Percentiles rank a stretch among this genome's conserved stretches.
Evolutionary conservation across 2,113 vertebrate species (phyloP).

Genomic region (Ascaphus truei): DNA sequence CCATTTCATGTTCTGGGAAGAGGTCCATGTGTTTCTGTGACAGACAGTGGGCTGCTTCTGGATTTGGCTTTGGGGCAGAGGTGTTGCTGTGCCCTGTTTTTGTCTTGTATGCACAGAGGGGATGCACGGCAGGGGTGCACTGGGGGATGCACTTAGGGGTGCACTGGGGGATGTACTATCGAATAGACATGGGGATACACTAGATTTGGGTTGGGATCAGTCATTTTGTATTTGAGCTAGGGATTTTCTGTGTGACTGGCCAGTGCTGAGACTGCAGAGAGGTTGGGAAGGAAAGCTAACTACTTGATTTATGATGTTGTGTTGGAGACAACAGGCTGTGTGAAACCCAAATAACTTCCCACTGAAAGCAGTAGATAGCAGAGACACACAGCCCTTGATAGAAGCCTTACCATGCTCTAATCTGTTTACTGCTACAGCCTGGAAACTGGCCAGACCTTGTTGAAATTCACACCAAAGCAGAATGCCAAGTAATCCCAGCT

Average conservation of each 20-base stretch:
- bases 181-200: too few species aligned
- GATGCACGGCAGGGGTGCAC: background rate
- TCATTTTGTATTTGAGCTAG: background rate
- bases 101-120: background rate
- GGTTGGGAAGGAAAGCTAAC: constrained; percentile 16
- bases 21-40: constrained; percentile 1
- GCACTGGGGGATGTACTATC: too few species aligned
- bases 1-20: background rate
- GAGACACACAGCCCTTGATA: constrained; percentile 26
- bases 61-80: background rate
- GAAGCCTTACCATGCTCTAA: constrained; percentile 27
- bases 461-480: constrained; percentile 31
- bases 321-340: constrained; percentile 9
- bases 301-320: constrained; percentile 31
- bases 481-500: constrained; percentile 29
- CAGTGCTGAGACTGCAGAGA: constrained; percentile 21
- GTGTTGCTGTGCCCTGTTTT: background rate
- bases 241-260: constrained; percentile 13
- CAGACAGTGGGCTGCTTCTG: constrained; percentile 42
- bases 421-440: constrained; percentile 19
- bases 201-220: too few species aligned
- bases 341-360: constrained; percentile 23
- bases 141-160: too few species aligned
- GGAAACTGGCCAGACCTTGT: constrained; percentile 30
- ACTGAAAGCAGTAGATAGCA: constrained; percentile 30